Conservation (phyloP, 2,888 invertebrate species). For the Blastobasis adustella region DNA sequence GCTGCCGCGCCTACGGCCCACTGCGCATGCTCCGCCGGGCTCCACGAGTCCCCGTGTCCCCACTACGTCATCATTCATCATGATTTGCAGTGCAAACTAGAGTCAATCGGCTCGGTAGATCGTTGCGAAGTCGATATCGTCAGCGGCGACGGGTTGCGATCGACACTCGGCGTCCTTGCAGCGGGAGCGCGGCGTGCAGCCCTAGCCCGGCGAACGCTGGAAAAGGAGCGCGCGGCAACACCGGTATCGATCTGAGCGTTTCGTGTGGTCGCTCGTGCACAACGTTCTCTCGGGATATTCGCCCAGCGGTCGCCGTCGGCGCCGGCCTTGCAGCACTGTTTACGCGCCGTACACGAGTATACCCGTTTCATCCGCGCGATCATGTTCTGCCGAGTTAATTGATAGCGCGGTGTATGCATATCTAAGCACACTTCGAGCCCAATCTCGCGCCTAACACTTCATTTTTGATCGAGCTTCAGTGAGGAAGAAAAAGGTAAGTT, state of each 20-base stretch:
- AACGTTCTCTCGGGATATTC: conserved; percentile 66
- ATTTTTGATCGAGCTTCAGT: conserved; percentile 32
- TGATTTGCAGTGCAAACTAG: conserved; percentile 46
- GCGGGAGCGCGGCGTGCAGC: conserved; percentile 22
- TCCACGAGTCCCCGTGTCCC: conserved; percentile 50
- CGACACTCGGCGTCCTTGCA: too few species aligned
- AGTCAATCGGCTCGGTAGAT: conserved; percentile 31
- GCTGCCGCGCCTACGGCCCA: conserved; percentile 55
- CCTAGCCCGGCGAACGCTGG: conserved; percentile 42
- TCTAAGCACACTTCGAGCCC: conserved; percentile 33
- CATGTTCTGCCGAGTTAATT: conserved; percentile 58
- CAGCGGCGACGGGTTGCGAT: not conserved
- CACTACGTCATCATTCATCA: conserved; percentile 55
- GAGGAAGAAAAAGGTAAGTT: conserved; percentile 27
- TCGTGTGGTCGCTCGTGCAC: conserved; percentile 59
- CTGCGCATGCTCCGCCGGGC: conserved; percentile 58
- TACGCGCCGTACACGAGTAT: conserved; percentile 57
- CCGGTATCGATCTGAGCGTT: conserved; percentile 64
- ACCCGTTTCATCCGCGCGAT: conserved; percentile 57
- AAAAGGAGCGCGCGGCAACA: conserved; percentile 56
- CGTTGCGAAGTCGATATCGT: not conserved
- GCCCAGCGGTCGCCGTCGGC: conserved; percentile 66
- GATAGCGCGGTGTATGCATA: conserved; percentile 50
- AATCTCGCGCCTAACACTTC: conserved; percentile 20
- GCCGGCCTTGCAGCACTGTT: conserved; percentile 68